Evolutionary conservation across 2,113 vertebrate genomes (phyloP).

Genomic region (Clarias macrocephalus): DNA sequence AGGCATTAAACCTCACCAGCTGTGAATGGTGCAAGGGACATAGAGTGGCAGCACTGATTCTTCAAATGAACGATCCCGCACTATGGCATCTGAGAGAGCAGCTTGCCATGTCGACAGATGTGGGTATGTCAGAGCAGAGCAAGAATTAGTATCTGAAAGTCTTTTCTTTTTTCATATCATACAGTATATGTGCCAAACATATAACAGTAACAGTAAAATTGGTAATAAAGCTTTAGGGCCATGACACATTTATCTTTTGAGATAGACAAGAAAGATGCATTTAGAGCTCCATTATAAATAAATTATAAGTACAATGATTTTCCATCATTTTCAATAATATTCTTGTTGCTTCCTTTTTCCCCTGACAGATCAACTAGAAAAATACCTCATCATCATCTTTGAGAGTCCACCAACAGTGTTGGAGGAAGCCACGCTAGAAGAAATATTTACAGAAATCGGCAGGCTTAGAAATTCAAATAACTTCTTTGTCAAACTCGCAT

Average conservation of each 20-base stretch:
- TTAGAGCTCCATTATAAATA: neutral
- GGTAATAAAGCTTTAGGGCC: neutral
- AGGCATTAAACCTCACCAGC: slow-evolving; percentile 79
- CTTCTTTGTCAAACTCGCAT: slow-evolving; percentile 79
- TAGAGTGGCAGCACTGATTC: slow-evolving; percentile 78
- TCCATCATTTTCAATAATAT: neutral
- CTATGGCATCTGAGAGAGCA: slow-evolving; percentile 73
- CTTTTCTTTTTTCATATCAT: neutral
- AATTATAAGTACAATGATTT: neutral
- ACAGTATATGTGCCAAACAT: too few species aligned
- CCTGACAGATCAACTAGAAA: slow-evolving; percentile 75
- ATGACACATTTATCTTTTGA: neutral
- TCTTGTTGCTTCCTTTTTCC: slow-evolving; percentile 6
- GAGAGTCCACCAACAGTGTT: slow-evolving; percentile 74
- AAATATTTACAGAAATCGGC: slow-evolving; percentile 79
- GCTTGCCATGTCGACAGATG: slow-evolving; percentile 71
- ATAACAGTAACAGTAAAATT: too few species aligned
- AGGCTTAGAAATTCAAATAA: slow-evolving; percentile 73
- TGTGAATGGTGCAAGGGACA: slow-evolving; percentile 82
- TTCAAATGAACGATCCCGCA: slow-evolving; percentile 73
- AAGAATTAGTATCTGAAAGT: slow-evolving; percentile 65
- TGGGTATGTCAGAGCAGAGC: slow-evolving; percentile 74
- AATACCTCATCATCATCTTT: slow-evolving; percentile 83
- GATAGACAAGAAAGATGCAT: neutral
- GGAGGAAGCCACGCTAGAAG: slow-evolving; percentile 76